These are phyloP conservation scores for Tenualosa thibaudeaui DNA, from an alignment of 2,797 vertebrate genomes.

Conservation along the genomic window DNA sequence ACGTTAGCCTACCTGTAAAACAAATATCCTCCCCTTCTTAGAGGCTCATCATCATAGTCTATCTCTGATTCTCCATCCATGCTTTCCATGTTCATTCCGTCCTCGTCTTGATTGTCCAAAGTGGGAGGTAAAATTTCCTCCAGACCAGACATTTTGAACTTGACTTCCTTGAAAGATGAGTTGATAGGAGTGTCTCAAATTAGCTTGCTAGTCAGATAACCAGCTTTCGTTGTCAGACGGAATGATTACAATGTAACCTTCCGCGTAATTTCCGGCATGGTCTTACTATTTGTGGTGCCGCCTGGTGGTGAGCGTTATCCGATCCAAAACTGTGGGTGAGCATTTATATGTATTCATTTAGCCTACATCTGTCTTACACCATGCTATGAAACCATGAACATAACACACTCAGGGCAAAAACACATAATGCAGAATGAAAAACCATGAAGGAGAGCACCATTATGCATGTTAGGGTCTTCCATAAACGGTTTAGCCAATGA, in stretches of 20 bases:
- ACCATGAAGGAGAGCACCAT: too few relatives aligned
- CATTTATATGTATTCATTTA: too few relatives aligned
- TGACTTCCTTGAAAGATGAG: background rate
- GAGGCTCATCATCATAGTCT: slow-evolving; percentile 44
- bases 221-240: slow-evolving; percentile 3
- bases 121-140: slow-evolving; percentile 44
- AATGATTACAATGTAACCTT: background rate
- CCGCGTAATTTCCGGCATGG: background rate
- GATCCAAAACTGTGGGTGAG: too few relatives aligned
- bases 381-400: too few relatives aligned
- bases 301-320: background rate
- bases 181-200: background rate
- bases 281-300: background rate
- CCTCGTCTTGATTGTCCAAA: slow-evolving; percentile 34
- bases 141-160: slow-evolving; percentile 49
- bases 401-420: too few relatives aligned
- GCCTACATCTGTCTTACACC: too few relatives aligned
- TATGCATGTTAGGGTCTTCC: too few relatives aligned
- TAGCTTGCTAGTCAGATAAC: slow-evolving; percentile 1
- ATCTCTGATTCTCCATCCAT: slow-evolving; percentile 40
- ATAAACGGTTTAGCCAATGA: too few relatives aligned
- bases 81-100: slow-evolving; percentile 20
- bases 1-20: slow-evolving; percentile 53
- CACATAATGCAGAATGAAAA: too few relatives aligned
- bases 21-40: slow-evolving; percentile 45